phyloP scores from a whole-genome alignment of 2,797 vertebrate genomes.

The Peromyscus eremicus region DNA sequence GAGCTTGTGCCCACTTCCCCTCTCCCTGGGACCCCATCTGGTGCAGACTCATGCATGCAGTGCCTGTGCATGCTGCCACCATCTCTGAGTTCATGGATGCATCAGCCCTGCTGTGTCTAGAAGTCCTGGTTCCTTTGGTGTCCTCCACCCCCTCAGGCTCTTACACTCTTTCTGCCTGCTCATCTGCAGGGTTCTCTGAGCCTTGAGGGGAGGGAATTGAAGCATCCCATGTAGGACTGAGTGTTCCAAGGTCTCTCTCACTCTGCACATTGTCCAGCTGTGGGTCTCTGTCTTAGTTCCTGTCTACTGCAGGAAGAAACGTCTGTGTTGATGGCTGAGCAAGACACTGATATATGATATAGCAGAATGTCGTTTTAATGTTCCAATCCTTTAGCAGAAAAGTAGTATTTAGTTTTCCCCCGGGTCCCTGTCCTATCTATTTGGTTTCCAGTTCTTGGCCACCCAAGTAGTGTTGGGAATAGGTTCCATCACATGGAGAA shows the following conservation, averaged over 20 bases:
- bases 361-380: background rate
- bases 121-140: background rate
- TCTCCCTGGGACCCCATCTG: background rate
- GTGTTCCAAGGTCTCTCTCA: background rate
- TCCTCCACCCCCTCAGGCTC: background rate
- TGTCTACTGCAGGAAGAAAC: background rate
- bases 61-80: background rate
- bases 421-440: background rate
- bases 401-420: background rate
- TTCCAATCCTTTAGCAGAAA: background rate
- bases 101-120: background rate
- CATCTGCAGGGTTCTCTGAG: background rate
- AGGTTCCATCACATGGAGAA: background rate
- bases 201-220: background rate
- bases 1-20: too few relatives aligned
- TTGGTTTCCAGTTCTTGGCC: background rate
- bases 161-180: background rate
- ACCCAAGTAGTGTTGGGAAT: background rate
- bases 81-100: background rate
- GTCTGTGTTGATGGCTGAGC: background rate
- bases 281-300: background rate
- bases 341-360: background rate
- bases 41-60: background rate
- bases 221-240: too few relatives aligned
- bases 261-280: background rate